Evolutionary conservation across 2,888 invertebrate species (phyloP), one percentile per base, ranked within the genome.

Genomic region (Boloria selene): DNA sequence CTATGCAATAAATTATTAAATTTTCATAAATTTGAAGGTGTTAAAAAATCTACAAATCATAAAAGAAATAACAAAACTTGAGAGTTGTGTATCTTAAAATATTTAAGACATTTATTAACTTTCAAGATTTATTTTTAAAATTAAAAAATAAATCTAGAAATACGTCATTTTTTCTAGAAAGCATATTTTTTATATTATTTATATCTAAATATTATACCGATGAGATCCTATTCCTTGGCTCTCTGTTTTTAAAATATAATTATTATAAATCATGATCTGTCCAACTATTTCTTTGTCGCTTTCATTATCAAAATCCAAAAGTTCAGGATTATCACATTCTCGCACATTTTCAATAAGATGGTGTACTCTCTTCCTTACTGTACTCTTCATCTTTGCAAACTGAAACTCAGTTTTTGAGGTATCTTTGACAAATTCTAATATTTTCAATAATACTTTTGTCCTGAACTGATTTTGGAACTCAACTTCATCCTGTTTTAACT

Each of bases 351-450:
- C 70, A 2, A 85, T 77, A 0, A 81, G 22, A 0, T 65, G 64
- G 51, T 81, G 81, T 3, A 85, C 75, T 0, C 60, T 31, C 14
- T 77, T 81, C 38, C 85, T 70, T 56, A 86, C 85, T 0, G 52
- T 44, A 2, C 73, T 78, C 0, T 17, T 61, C 3, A 86, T 59
- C 0, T 64, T 65, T 0, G 62, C 86, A 18, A 87, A 87, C 0
- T 75, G 64, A 0, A 87, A 45, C 51, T 83, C 83, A 0, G 76
- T 55, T 51, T 83, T 77, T 0, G 67, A 61, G 47, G 87, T 84
- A 56, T 86, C 82, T 56, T 76, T 79, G 0, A 86, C 80, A n/a
- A 88, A 88, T 2, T 83, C 81, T 18, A 80, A 71, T 0, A 88
- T 74, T n/a, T 72, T 55, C 0, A 73, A 64, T 0, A 88, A 70